Conservation (phyloP, 92 coral and sea anemone species). For the Zoanthus solanderi region DNA sequence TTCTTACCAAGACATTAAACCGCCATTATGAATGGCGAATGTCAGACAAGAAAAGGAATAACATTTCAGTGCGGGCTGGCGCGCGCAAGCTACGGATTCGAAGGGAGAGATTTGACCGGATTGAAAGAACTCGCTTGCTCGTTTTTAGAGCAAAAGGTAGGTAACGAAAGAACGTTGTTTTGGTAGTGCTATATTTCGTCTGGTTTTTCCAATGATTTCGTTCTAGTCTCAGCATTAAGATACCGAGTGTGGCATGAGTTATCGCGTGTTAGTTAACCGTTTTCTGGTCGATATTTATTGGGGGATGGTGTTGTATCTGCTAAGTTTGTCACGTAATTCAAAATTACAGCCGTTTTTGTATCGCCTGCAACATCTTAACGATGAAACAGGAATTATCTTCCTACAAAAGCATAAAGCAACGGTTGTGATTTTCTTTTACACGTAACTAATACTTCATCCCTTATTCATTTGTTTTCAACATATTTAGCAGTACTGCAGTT, state of each 20-base stretch:
- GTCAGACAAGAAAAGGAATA: constrained; percentile 86
- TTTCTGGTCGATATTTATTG: constrained; percentile 2
- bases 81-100: constrained; percentile 95
- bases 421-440: background rate
- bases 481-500: background rate
- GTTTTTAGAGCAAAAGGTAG: constrained; percentile 98
- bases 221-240: background rate
- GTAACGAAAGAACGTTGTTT: constrained; percentile 5
- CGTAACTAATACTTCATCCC: background rate
- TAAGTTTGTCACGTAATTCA: constrained; percentile 25
- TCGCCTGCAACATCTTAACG: background rate
- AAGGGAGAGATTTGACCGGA: constrained; percentile 89
- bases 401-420: background rate
- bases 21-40: constrained; percentile 86
- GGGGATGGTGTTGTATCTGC: constrained; percentile 14
- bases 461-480: background rate
- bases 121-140: constrained; percentile 96
- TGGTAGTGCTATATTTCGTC: constrained; percentile 3
- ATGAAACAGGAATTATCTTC: background rate
- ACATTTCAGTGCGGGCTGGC: constrained; percentile 98
- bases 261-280: constrained; percentile 24
- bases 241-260: background rate
- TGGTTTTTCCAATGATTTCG: background rate
- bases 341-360: background rate
- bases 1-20: constrained; percentile 11